Conservation (phyloP, 2,797 vertebrate genomes). For the Cyclura pinguis region DNA sequence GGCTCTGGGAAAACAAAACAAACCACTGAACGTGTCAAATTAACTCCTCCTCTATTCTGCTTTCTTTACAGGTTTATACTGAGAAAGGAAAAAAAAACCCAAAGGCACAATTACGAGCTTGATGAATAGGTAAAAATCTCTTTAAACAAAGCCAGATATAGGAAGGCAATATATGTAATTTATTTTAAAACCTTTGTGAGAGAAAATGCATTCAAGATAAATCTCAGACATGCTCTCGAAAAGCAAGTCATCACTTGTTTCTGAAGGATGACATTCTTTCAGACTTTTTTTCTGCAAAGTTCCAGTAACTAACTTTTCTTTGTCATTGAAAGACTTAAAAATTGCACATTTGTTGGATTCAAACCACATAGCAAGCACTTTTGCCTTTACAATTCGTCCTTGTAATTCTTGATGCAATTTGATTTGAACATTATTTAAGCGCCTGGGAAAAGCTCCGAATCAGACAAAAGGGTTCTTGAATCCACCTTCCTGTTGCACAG, state of each 20-base stretch:
- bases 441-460: not conserved
- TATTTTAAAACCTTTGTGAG: not conserved
- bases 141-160: constrained; percentile 6
- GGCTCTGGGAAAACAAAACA: not conserved
- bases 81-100: not conserved
- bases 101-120: not conserved
- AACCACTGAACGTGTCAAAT: not conserved
- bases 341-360: not conserved
- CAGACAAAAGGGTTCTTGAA: too few species aligned
- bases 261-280: not conserved
- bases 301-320: not conserved
- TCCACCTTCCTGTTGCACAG: not conserved
- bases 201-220: not conserved
- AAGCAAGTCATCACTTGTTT: not conserved
- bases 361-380: not conserved
- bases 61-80: not conserved
- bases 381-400: not conserved
- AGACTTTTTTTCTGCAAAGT: too few species aligned
- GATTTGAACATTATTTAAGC: not conserved
- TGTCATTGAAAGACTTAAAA: not conserved
- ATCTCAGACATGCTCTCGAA: not conserved
- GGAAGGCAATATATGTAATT: not conserved
- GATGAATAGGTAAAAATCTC: not conserved
- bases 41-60: not conserved
- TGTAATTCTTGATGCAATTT: not conserved